Evolutionary conservation across 2,113 vertebrate species (phyloP).

Genomic region (Amphiprion ocellaris): DNA sequence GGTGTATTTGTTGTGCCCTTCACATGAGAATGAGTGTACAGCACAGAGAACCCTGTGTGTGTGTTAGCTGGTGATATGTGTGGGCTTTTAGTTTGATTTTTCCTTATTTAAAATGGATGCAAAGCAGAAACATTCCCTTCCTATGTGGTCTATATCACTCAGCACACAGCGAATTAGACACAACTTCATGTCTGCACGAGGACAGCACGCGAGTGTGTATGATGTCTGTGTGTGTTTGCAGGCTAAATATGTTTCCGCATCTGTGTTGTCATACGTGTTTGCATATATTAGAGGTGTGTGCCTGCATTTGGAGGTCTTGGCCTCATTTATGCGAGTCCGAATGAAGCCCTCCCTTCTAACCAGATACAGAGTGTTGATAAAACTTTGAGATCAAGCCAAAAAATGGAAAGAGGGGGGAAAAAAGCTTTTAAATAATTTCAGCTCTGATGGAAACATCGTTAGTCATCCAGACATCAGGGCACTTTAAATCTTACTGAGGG

Average conservation of each 20-base stretch:
- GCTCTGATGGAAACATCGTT: conserved; percentile 41
- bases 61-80: conserved; percentile 29
- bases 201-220: not conserved
- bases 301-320: conserved; percentile 8
- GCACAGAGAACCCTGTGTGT: not conserved
- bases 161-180: conserved; percentile 43
- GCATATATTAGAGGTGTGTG: not conserved
- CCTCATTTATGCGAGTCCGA: not conserved
- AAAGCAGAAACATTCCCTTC: conserved; percentile 65
- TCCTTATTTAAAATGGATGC: conserved; percentile 46
- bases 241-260: conserved; percentile 24
- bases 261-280: conserved; percentile 22
- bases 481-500: conserved; percentile 43
- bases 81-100: conserved; percentile 50
- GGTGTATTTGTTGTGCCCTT: not conserved
- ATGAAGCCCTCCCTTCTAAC: conserved; percentile 4
- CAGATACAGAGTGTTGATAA: conserved; percentile 28
- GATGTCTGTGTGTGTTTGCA: not conserved
- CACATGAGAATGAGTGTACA: conserved; percentile 1
- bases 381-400: conserved; percentile 36
- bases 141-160: conserved; percentile 70
- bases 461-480: conserved; percentile 57
- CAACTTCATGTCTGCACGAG: not conserved
- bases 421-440: conserved; percentile 27
- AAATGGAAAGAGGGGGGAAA: not conserved